Evolutionary conservation across 2,797 vertebrate species (phyloP), one percentile per base, ranked within the genome.

Genomic region (Loris lydekkerianus): DNA sequence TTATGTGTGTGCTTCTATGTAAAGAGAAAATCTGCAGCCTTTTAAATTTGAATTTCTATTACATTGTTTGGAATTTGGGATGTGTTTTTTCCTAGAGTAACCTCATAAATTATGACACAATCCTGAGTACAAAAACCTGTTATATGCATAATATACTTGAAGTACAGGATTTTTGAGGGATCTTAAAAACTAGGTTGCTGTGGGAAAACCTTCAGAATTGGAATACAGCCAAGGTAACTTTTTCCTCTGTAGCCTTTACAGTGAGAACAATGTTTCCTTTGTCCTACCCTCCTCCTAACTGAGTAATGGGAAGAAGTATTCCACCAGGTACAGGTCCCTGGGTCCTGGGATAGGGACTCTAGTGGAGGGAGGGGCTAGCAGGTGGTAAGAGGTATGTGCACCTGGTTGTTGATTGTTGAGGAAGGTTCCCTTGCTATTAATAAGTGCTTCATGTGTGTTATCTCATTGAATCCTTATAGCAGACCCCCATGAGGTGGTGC

Each of bases 71-170:
- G 43, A 17, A 82, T 67, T 86, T 67, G 85, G 18, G 53, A 61
- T 78, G 25, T 80, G 21, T 81, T 92, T 63, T 81, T 81, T 81
- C 81, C 84, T 67, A 72, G 46, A 94, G 70, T 83, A 86, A 67
- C 27, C 37, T 69, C 65, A 15, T 63, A 72, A 81, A n/a, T 88
- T 81, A 91, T 60, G 60, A 75, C 37, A 17, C 70, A 20, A 31
- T 67, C 29, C 40, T 14, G 40, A 82, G 13, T n/a, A 34, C 29
- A 8, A 63, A 92, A 92, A 37, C 25, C 65, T 92, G 5, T 84
- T 84, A 72, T 34, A 65, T 85, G 37, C 43, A 11, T 27, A 8
- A 75, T 58, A 27, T 76, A 53, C 61, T 91, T 84, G 60, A 94
- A 93, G 29, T 85, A 43, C 53, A 20, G 49, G 56, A 61, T 76